phyloP scores from a whole-genome alignment of 1,140 invertebrate species.

The Ceratitis capitata region DNA sequence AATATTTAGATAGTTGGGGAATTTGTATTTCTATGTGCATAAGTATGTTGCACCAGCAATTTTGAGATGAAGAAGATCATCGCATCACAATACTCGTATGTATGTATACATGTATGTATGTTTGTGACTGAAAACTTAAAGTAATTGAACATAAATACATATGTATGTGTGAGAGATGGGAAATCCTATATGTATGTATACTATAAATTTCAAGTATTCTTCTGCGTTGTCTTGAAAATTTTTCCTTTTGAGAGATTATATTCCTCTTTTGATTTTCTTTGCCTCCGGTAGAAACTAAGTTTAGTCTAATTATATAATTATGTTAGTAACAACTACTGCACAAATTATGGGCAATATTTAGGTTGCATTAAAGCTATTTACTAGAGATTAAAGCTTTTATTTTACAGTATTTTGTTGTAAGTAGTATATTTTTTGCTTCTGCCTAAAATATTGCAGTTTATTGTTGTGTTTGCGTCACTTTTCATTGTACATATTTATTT shows the following conservation, averaged over 20 bases:
- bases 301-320: background rate
- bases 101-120: background rate
- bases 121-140: background rate
- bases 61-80: too few relatives aligned
- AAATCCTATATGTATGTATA: too few relatives aligned
- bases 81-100: too few relatives aligned
- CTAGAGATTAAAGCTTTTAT: slow-evolving; percentile 5
- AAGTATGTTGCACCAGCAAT: too few relatives aligned
- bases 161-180: background rate
- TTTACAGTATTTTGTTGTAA: background rate
- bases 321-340: background rate
- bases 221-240: too few relatives aligned
- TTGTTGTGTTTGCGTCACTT: background rate
- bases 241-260: too few relatives aligned
- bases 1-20: too few relatives aligned
- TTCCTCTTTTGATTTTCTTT: too few relatives aligned
- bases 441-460: background rate
- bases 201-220: too few relatives aligned
- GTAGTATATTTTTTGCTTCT: background rate
- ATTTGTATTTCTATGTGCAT: too few relatives aligned
- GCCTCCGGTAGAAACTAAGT: too few relatives aligned
- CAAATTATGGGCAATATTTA: background rate
- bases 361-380: background rate
- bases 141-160: too few relatives aligned
- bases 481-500: background rate